Conservation (phyloP, 2,888 invertebrate species). For the Andrena bucephala region DNA sequence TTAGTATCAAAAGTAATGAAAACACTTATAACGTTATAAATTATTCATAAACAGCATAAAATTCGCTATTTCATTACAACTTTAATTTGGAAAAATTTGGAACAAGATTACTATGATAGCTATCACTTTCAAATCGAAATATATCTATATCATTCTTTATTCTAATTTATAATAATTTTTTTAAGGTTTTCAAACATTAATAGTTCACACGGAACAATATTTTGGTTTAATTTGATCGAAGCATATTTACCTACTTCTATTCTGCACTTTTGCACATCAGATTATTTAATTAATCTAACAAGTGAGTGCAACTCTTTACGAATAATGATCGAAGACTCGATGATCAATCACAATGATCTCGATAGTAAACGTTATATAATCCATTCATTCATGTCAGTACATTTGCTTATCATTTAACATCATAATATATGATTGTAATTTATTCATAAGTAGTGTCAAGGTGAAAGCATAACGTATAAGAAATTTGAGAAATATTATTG, state of each 20-base stretch:
- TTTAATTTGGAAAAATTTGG: too few species aligned
- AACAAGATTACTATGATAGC: too few species aligned
- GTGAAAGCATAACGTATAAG: too few species aligned
- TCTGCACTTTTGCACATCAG: neutral
- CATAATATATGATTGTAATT: neutral
- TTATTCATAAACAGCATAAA: too few species aligned
- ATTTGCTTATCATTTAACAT: neutral
- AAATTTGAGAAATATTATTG: too few species aligned
- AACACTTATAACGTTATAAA: too few species aligned
- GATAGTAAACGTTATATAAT: neutral
- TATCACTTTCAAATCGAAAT: neutral
- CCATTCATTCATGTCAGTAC: neutral
- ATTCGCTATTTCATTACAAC: too few species aligned
- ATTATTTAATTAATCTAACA: neutral
- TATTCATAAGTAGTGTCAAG: neutral
- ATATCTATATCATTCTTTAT: neutral
- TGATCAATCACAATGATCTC: slow-evolving; percentile 12
- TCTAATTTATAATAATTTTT: neutral
- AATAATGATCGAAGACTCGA: slow-evolving; percentile 29
- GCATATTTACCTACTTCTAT: neutral
- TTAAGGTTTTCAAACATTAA: neutral
- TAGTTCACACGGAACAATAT: neutral
- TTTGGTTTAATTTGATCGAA: neutral
- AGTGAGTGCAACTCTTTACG: neutral
- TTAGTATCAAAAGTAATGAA: too few species aligned